Conservation (phyloP, 2,113 vertebrate species). For the Neopipo cinnamomea region DNA sequence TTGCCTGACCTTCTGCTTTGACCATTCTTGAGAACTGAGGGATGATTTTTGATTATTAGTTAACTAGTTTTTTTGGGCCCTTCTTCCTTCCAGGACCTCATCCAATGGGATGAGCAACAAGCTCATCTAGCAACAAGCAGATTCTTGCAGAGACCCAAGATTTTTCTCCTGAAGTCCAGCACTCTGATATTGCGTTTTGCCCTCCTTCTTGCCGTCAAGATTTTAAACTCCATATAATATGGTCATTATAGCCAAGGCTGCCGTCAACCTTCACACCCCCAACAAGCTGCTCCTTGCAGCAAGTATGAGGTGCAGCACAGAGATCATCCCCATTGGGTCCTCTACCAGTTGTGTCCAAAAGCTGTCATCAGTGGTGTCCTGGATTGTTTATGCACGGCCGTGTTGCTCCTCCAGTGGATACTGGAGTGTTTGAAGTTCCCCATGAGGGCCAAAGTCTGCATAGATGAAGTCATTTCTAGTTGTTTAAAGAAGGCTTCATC, state of each 20-base stretch:
- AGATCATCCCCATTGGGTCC: not conserved
- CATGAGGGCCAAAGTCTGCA: not conserved
- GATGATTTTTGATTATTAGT: not conserved
- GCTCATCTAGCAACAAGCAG: not conserved
- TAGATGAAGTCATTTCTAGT: not conserved
- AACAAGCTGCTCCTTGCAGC: not conserved
- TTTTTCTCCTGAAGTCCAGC: not conserved
- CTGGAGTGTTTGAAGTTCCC: accelerated
- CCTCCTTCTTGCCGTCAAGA: not conserved
- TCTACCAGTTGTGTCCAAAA: not conserved
- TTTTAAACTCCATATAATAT: not conserved
- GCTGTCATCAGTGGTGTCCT: not conserved
- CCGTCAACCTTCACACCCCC: not conserved
- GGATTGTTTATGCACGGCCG: not conserved
- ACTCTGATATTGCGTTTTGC: not conserved
- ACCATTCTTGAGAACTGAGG: not conserved
- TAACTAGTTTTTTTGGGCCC: not conserved
- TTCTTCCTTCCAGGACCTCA: not conserved
- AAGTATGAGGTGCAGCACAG: not conserved
- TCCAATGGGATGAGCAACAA: not conserved
- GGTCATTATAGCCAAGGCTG: not conserved
- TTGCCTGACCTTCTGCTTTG: not conserved
- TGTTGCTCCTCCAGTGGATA: not conserved
- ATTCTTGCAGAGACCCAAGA: not conserved
- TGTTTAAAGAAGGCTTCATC: not conserved